Percentiles rank a stretch among this genome's conserved stretches.
Evolutionary conservation across 2,888 invertebrate species (phyloP).

Genomic region (Drosophila stalkeri): DNA sequence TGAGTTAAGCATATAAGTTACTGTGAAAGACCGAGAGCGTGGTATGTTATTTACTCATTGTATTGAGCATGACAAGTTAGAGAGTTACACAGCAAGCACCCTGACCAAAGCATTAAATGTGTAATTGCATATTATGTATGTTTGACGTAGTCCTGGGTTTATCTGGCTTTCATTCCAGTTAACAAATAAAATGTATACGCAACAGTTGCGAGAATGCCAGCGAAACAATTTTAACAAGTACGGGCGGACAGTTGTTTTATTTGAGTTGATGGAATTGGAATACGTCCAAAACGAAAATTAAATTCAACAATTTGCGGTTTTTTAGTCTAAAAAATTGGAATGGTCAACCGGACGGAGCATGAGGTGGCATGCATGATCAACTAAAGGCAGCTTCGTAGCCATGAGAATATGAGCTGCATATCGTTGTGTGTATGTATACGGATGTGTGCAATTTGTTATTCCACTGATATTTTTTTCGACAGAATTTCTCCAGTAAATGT

Average conservation of each 20-base stretch:
- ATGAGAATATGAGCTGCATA: slow-evolving; percentile 14
- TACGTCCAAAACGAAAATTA: slow-evolving; percentile 70
- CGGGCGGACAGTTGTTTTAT: slow-evolving; percentile 28
- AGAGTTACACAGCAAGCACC: background rate
- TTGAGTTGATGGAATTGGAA: slow-evolving; percentile 73
- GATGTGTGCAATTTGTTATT: slow-evolving; percentile 60
- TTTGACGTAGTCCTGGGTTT: slow-evolving; percentile 33
- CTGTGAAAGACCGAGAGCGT: slow-evolving; percentile 52
- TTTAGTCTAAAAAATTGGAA: slow-evolving; percentile 34
- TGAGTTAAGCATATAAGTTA: slow-evolving; percentile 15
- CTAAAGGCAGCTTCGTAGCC: slow-evolving; percentile 5
- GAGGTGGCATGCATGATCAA: slow-evolving; percentile 1
- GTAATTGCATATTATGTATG: slow-evolving; percentile 55
- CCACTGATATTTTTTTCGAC: slow-evolving; percentile 61
- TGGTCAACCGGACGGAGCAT: background rate
- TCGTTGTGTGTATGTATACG: slow-evolving; percentile 43
- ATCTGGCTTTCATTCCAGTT: slow-evolving; percentile 62
- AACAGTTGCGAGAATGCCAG: slow-evolving; percentile 21
- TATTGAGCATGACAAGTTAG: slow-evolving; percentile 43
- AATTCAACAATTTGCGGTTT: slow-evolving; percentile 71
- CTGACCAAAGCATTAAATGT: slow-evolving; percentile 26
- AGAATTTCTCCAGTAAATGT: slow-evolving; percentile 6
- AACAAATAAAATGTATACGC: slow-evolving; percentile 64
- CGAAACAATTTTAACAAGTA: slow-evolving; percentile 53
- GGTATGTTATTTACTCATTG: slow-evolving; percentile 44